phyloP scores from a whole-genome alignment of 2,113 vertebrate species.

The Oreotrochilus melanogaster region DNA sequence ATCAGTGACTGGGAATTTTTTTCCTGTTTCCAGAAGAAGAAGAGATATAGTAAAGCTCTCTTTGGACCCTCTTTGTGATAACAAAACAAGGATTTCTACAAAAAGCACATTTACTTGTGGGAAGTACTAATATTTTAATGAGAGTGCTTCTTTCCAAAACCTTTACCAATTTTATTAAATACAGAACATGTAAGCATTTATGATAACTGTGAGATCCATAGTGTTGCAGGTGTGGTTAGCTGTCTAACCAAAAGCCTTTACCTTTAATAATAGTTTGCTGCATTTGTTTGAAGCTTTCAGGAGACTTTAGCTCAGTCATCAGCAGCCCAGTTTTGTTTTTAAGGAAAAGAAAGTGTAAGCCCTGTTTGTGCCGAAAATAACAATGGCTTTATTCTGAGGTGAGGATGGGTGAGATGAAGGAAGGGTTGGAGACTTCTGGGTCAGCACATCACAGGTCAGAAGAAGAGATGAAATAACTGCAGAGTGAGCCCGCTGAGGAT shows the following conservation, averaged over 20 bases:
- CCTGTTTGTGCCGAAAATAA: background rate
- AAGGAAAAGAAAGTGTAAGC: background rate
- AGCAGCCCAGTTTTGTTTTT: background rate
- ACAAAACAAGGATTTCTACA: background rate
- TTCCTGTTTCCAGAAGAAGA: background rate
- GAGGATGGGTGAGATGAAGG: background rate
- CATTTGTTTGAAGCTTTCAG: background rate
- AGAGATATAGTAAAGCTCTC: background rate
- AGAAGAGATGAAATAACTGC: background rate
- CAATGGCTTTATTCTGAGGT: background rate
- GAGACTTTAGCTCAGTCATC: background rate
- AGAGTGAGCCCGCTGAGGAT: background rate
- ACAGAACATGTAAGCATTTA: background rate
- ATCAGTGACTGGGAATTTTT: fast-evolving
- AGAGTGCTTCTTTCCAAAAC: background rate
- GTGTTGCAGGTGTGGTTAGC: background rate
- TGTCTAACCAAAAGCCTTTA: background rate
- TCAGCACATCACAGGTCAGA: background rate
- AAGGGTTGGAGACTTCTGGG: background rate
- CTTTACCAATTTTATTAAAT: background rate
- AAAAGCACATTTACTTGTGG: background rate
- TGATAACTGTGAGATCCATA: background rate
- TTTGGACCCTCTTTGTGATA: background rate
- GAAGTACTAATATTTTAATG: background rate
- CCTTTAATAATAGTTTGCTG: background rate